These are phyloP conservation scores for Lasiommata megera DNA, from an alignment of 2,888 invertebrate genomes.

Conservation along the genomic window DNA sequence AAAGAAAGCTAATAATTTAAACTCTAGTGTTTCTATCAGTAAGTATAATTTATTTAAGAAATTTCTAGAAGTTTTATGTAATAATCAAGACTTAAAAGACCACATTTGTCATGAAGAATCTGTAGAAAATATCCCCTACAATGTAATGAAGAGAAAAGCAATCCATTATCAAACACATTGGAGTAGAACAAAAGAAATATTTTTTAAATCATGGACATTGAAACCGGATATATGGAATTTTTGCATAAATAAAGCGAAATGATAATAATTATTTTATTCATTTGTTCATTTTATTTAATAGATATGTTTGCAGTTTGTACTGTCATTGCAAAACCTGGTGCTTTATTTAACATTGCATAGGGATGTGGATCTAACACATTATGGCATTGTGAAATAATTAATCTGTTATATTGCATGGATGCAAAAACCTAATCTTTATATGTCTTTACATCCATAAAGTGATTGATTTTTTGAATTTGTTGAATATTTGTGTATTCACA, in stretches of 20 bases:
- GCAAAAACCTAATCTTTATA: too few relatives aligned
- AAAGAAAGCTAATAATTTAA: slow-evolving; percentile 71
- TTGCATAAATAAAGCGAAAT: slow-evolving; percentile 41
- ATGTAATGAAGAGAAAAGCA: slow-evolving; percentile 63
- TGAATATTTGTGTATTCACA: too few relatives aligned
- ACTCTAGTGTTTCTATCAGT: slow-evolving; percentile 73
- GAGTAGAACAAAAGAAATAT: slow-evolving; percentile 61
- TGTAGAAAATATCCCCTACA: slow-evolving; percentile 50
- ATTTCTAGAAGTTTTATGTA: slow-evolving; percentile 65
- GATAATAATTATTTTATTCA: neutral
- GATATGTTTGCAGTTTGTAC: neutral
- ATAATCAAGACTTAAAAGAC: slow-evolving; percentile 43
- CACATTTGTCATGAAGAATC: slow-evolving; percentile 37
- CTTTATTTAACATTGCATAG: too few relatives aligned
- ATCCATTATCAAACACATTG: slow-evolving; percentile 53
- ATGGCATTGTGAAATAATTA: too few relatives aligned
- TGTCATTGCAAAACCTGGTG: too few relatives aligned
- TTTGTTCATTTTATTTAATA: neutral
- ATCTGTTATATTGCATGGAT: too few relatives aligned
- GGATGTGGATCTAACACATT: too few relatives aligned
- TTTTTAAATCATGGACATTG: slow-evolving; percentile 80
- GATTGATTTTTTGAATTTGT: too few relatives aligned
- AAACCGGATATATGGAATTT: slow-evolving; percentile 78
- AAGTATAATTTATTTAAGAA: slow-evolving; percentile 77
- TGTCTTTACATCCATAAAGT: too few relatives aligned